A percentile compares a stretch with the other conserved stretches of the same genome.
These are phyloP conservation scores for Cheirogaleus medius DNA, from an alignment of 2,113 vertebrate genomes.

Conservation along the genomic window DNA sequence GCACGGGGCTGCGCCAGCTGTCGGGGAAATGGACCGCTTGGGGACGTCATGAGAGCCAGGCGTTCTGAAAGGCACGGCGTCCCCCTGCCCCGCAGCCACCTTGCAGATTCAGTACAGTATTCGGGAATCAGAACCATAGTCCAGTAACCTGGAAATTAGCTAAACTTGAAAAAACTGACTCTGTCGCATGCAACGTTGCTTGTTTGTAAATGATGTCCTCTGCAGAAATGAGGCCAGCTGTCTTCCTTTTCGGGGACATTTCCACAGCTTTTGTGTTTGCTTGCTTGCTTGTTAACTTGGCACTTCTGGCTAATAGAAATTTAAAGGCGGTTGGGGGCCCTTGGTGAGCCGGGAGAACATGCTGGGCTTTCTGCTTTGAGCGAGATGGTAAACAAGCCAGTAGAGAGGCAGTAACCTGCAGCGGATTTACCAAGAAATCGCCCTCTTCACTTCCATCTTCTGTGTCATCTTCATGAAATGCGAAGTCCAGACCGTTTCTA, in stretches of 20 bases:
- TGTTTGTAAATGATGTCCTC: background rate
- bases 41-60: background rate
- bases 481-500: background rate
- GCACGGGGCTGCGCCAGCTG: background rate
- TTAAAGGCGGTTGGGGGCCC: background rate
- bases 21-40: background rate
- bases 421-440: background rate
- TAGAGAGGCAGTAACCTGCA: fast-evolving
- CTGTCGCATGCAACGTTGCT: background rate
- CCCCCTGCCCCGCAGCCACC: background rate
- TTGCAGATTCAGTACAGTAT: fast-evolving
- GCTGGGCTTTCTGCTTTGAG: background rate
- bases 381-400: too few species aligned
- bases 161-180: background rate
- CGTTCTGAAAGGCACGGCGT: background rate
- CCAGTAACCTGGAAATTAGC: too few species aligned
- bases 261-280: background rate
- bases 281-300: background rate
- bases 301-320: background rate
- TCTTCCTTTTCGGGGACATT: fast-evolving
- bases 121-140: background rate
- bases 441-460: background rate
- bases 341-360: background rate
- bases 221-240: background rate
- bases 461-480: too few species aligned